Base-by-base conservation (phyloP, 2,888 invertebrate genomes). In the Aproaerema taeniolella region DNA sequence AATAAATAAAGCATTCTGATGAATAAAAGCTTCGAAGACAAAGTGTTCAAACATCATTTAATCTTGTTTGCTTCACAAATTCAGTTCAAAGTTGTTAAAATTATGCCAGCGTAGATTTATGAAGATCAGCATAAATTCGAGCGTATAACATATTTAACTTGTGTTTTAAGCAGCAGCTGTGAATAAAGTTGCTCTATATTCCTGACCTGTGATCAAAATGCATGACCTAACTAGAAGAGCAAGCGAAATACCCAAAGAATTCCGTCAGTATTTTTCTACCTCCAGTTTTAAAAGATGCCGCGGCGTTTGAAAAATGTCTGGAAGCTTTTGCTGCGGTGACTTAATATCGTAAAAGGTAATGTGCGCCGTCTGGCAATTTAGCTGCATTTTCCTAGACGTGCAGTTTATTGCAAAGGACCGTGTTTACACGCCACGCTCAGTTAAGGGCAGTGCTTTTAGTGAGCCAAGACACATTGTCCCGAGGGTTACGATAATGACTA, bases 51-150 rank as follows among this genome's bases (percentile, higher is more conserved):
- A 59, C 54, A n/a, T n/a, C 61, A 34, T 55, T 55, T 68, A 72
- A 73, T 72, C 69, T 72, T 68, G 61, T 75, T 67, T 69, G 67
- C 65, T 61, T 64, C 64, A 68, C 58, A 66, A 67, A 74, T 67
- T 63, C 61, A 52, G 48, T 46, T 57, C 64, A 71, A 66, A 68
- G 63, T 66, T 58, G 53, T 52, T 50, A 57, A 61, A 67, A 57
- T 54, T 56, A 61, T 55, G 59, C 53, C 20, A 8, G 49, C 58
- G 52, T 57, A 60, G 55, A 67, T 55, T 62, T 60, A 55, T 52
- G 49, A 53, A 46, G 53, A 58, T 62, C 55, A 54, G 41, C 43
- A 39, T 44, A 3, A 7, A 28, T 20, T 20, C 20, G 5, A 20
- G 8, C 20, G 20, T 8, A 4, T 20, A 20, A 20, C n/a, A n/a